phyloP scores from a whole-genome alignment of 2,113 vertebrate genomes.

The Nothocercus julius region DNA sequence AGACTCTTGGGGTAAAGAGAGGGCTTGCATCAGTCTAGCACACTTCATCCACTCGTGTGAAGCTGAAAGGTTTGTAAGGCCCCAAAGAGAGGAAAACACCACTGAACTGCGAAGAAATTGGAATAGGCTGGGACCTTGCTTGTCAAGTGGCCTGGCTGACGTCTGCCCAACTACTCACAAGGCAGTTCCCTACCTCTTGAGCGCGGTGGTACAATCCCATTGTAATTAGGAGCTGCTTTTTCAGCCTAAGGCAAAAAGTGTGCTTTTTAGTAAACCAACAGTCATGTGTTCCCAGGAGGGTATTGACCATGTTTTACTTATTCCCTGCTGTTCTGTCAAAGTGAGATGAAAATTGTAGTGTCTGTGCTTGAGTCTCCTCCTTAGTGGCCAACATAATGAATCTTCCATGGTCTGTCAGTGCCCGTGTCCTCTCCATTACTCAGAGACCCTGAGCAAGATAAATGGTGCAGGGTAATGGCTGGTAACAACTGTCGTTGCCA shows the following conservation, averaged over 20 bases:
- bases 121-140: background rate
- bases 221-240: background rate
- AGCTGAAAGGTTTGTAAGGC: background rate
- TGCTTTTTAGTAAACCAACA: background rate
- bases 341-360: background rate
- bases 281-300: background rate
- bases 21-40: background rate
- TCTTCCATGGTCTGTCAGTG: background rate
- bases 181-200: background rate
- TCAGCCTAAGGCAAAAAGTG: background rate
- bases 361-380: constrained; percentile 3
- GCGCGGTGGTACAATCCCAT: background rate
- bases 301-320: background rate
- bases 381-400: background rate
- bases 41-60: background rate
- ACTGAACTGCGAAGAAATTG: background rate
- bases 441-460: background rate
- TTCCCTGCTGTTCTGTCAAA: background rate
- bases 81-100: background rate
- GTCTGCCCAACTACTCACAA: background rate
- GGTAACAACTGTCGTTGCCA: background rate
- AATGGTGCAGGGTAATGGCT: background rate
- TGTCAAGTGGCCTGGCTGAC: background rate
- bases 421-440: background rate
- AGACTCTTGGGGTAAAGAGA: background rate